A percentile compares a stretch with the other conserved stretches of the same genome.
phyloP scores from a whole-genome alignment of 92 coral and sea anemone genomes.

The Palythoa grandiflora region DNA sequence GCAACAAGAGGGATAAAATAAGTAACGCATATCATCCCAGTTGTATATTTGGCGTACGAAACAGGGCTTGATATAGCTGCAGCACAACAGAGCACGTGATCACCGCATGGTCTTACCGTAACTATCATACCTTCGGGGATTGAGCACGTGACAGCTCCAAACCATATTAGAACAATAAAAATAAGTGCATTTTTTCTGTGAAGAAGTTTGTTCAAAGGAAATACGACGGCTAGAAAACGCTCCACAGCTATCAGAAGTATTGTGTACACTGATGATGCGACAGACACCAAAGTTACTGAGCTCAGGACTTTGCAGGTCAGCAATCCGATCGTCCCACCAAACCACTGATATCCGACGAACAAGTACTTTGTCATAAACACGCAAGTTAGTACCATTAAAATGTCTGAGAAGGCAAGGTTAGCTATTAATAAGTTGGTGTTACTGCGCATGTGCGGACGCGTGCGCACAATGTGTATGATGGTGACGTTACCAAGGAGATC shows the following conservation, averaged over 20 bases:
- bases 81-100: constrained; percentile 48
- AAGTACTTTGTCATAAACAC: constrained; percentile 66
- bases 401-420: constrained; percentile 84
- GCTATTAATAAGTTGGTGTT: constrained; percentile 71
- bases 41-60: constrained; percentile 57
- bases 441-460: constrained; percentile 77
- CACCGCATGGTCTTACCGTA: constrained; percentile 41
- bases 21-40: constrained; percentile 56
- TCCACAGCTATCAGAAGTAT: constrained; percentile 76
- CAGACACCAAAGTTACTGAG: constrained; percentile 68
- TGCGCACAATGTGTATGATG: constrained; percentile 78
- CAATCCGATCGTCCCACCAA: constrained; percentile 76
- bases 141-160: constrained; percentile 59
- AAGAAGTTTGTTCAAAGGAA: constrained; percentile 63
- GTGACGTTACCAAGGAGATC: constrained; percentile 75
- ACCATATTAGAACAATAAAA: constrained; percentile 63
- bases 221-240: constrained; percentile 73
- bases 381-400: constrained; percentile 73
- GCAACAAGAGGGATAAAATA: constrained; percentile 68
- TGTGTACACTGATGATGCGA: constrained; percentile 72
- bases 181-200: constrained; percentile 43
- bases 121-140: constrained; percentile 67
- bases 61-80: constrained; percentile 48
- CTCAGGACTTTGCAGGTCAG: constrained; percentile 65
- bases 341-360: constrained; percentile 72